Base-by-base conservation (phyloP, 2,888 invertebrate species). In the Synergus itoensis region DNA sequence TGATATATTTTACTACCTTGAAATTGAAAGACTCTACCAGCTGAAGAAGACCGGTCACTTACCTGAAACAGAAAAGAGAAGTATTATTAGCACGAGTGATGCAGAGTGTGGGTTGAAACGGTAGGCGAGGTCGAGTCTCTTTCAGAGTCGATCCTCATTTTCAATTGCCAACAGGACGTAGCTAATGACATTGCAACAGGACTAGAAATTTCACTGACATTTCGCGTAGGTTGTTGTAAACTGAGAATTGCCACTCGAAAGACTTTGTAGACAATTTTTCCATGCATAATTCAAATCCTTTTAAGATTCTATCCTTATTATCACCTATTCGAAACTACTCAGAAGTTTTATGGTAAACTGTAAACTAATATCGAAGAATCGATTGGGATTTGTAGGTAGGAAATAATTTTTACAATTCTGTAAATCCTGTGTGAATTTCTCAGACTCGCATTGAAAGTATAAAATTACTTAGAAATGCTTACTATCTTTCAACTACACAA, bases 41-140 rank as follows among this genome's bases (percentile, higher is more conserved):
- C 41, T 41, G 57, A 60, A 75, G 41, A 62, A 62, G 62, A 63
- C 41, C 43, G 76, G 41, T 21, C 85, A 88, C 88, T 88, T 88
- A 88, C 88, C 88, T 88, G 88, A 21, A 88, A 88, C 88, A 88
- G 80, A 88, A 80, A 84, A 80, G 76, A 86, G 77, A 82, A 48
- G 62, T 83, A 82, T 86, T 85, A 86, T 85, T 86, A 82, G 80
- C 76, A 36, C 18, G 48, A 45, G 28, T 11, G 14, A 3, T 16
- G 36, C 16, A 11, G 41, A 73, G 73, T 73, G 48, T 73, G 53
- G 73, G 36, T 40, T 73, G 48, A 36, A 73, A 73, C 73, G 73
- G 73, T 73, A 73, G 73, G 36, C 53, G 53, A 73, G 40, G 36
- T 36, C 9, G 53, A 40, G 53, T 73, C 36, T 57, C 53, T 69